These are phyloP conservation scores for Pseudanteris insignis DNA, from an alignment of 2,888 invertebrate genomes.

Conservation along the genomic window DNA sequence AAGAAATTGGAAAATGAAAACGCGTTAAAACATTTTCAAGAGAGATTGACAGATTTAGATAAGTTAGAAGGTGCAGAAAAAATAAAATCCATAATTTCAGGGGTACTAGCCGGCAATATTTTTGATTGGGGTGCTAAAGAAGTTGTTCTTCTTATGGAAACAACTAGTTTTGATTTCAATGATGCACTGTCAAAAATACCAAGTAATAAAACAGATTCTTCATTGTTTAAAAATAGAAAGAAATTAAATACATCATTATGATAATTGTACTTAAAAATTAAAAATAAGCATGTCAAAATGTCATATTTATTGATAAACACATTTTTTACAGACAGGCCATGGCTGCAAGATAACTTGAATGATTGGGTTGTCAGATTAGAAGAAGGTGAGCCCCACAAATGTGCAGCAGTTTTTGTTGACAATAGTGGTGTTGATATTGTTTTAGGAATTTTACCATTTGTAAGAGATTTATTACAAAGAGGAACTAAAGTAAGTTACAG, in stretches of 20 bases:
- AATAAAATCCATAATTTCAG: slow-evolving; percentile 68
- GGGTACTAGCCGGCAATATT: slow-evolving; percentile 85
- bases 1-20: slow-evolving; percentile 87
- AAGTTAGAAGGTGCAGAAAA: slow-evolving; percentile 68
- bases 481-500: slow-evolving; percentile 80
- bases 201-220: slow-evolving; percentile 65
- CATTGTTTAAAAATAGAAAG: too few relatives aligned
- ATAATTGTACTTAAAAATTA: background rate
- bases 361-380: slow-evolving; percentile 78
- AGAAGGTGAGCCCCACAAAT: slow-evolving; percentile 78
- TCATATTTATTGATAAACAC: too few relatives aligned
- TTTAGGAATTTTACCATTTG: slow-evolving; percentile 91
- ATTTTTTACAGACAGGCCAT: slow-evolving; percentile 77
- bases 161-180: slow-evolving; percentile 78
- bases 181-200: slow-evolving; percentile 87
- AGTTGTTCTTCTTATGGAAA: slow-evolving; percentile 84
- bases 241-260: background rate
- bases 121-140: slow-evolving; percentile 98
- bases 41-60: slow-evolving; percentile 77
- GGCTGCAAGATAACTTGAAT: slow-evolving; percentile 90
- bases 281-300: background rate
- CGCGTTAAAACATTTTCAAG: slow-evolving; percentile 77
- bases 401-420: slow-evolving; percentile 93
- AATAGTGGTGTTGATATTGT: slow-evolving; percentile 96
- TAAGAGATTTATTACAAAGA: slow-evolving; percentile 80